phyloP scores from a whole-genome alignment of 2,113 vertebrate genomes.

The Thryonomys swinderianus region DNA sequence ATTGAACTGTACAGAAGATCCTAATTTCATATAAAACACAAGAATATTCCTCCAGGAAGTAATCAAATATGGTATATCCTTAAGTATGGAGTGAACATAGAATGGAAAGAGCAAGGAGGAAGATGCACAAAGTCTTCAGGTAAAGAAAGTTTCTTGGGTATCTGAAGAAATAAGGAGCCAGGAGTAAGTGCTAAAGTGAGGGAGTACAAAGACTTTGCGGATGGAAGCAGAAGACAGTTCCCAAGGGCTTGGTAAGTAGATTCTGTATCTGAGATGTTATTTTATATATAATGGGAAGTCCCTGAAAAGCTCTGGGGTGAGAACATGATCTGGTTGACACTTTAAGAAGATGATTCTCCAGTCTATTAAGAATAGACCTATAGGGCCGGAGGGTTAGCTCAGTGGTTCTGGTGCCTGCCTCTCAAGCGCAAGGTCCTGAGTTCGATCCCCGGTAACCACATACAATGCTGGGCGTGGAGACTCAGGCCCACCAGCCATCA shows the following conservation, averaged over 20 bases:
- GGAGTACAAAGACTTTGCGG: not conserved
- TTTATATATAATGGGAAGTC: not conserved
- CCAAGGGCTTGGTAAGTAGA: not conserved
- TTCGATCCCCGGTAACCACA: too few species aligned
- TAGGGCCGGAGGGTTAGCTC: too few species aligned
- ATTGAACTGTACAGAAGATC: not conserved
- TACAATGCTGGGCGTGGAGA: too few species aligned
- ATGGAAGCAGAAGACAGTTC: not conserved
- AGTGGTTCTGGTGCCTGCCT: too few species aligned
- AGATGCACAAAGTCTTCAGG: not conserved
- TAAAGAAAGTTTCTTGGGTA: not conserved
- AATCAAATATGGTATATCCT: not conserved
- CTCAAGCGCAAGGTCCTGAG: too few species aligned
- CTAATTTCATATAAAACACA: not conserved
- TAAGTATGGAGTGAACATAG: not conserved
- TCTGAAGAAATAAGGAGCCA: not conserved
- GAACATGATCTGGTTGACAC: not conserved
- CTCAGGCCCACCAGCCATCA: too few species aligned
- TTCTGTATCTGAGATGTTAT: not conserved
- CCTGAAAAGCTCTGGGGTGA: not conserved
- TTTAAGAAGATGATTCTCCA: not conserved
- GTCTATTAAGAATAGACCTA: constrained; percentile 16
- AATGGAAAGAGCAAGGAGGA: not conserved
- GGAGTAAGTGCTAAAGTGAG: not conserved
- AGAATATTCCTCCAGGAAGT: not conserved